Percentiles rank a stretch among this genome's conserved stretches.
Evolutionary conservation across 2,888 invertebrate species (phyloP).

Genomic region (Archaeoteleia sp.): DNA sequence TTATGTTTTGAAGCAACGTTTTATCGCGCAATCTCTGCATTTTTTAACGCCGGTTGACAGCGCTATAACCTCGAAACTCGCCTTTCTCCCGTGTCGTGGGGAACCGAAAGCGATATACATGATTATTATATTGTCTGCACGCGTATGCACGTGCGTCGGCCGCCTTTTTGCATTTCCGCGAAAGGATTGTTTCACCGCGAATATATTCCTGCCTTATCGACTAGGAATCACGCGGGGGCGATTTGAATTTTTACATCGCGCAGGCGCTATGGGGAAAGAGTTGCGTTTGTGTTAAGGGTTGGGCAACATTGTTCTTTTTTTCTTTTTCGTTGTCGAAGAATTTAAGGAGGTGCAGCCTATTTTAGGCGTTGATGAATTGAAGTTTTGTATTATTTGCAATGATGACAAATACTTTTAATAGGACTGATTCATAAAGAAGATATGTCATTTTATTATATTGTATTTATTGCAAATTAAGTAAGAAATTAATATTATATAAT

Average conservation of each 20-base stretch:
- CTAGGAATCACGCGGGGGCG: slow-evolving; percentile 29
- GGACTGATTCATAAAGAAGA: too few species aligned
- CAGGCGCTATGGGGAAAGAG: slow-evolving; percentile 14
- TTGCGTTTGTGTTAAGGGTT: too few species aligned
- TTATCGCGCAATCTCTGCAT: slow-evolving; percentile 29
- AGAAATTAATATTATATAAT: too few species aligned
- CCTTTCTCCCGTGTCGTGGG: slow-evolving; percentile 34
- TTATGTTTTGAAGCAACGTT: slow-evolving; percentile 6
- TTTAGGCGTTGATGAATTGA: too few species aligned
- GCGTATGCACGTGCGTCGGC: slow-evolving; percentile 25
- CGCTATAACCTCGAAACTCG: slow-evolving; percentile 40
- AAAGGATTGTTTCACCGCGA: not conserved
- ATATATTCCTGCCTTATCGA: slow-evolving; percentile 32
- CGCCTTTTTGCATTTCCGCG: not conserved
- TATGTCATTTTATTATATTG: too few species aligned
- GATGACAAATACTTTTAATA: too few species aligned
- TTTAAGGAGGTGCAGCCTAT: too few species aligned
- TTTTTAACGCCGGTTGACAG: slow-evolving; percentile 44
- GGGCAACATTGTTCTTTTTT: too few species aligned
- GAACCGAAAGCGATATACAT: slow-evolving; percentile 19
- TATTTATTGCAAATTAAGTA: too few species aligned
- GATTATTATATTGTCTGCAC: slow-evolving; percentile 34
- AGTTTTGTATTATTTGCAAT: too few species aligned
- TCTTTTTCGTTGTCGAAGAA: too few species aligned
- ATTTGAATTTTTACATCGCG: slow-evolving; percentile 22